These are phyloP conservation scores for Ursus arctos DNA, from an alignment of 2,113 vertebrate species.

Conservation along the genomic window DNA sequence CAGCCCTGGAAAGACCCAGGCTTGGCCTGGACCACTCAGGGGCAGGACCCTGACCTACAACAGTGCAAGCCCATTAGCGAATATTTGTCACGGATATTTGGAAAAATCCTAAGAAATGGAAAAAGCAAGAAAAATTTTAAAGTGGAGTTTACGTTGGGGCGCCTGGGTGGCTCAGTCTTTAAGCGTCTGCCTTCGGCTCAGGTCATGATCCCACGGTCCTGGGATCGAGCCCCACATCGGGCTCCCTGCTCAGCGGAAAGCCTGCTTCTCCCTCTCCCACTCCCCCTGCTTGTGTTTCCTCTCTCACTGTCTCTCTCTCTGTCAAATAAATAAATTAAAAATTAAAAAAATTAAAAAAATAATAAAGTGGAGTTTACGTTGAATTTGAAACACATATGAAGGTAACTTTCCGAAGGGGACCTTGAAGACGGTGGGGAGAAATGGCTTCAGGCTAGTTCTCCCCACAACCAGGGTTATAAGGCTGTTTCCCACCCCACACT, in stretches of 20 bases:
- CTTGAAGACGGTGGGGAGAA: background rate
- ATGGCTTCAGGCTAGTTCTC: background rate
- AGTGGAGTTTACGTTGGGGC: background rate
- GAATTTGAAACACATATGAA: background rate
- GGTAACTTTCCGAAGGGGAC: background rate
- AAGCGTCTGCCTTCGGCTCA: no score
- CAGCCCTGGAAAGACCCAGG: background rate
- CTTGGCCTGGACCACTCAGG: constrained; percentile 2
- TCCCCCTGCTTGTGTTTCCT: no score
- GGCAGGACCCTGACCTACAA: background rate
- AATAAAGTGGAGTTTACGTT: background rate
- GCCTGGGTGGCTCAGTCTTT: no score
- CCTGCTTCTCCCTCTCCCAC: no score
- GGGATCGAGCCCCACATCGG: no score
- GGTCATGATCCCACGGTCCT: no score
- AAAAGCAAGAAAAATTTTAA: background rate
- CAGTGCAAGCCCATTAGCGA: fast-evolving
- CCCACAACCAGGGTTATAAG: no score
- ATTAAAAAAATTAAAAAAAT: background rate
- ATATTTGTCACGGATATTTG: no score
- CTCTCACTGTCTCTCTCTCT: no score
- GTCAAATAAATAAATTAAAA: no score
- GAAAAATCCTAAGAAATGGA: background rate
- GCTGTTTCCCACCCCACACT: background rate
- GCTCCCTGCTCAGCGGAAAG: no score